A percentile compares a stretch with the other conserved stretches of the same genome.
phyloP scores from a whole-genome alignment of 2,888 invertebrate species.

The Volucella inanis region DNA sequence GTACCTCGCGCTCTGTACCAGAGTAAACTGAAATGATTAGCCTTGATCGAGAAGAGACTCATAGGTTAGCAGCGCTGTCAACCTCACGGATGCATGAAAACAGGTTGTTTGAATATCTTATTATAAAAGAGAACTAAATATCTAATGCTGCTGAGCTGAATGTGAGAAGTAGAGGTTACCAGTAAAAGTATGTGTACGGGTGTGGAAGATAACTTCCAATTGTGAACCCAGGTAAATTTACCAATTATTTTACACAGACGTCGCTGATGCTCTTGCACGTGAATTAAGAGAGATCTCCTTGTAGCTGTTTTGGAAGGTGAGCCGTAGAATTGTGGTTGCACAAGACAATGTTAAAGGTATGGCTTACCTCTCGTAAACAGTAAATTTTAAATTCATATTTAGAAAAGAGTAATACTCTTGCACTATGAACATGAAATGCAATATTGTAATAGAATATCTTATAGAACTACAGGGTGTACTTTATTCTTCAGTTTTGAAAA shows the following conservation, averaged over 20 bases:
- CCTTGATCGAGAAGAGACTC: conserved; percentile 61
- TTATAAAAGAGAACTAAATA: conserved; percentile 13
- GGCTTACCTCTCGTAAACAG: no score
- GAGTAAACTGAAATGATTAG: conserved; percentile 65
- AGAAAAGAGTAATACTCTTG: no score
- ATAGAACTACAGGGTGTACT: no score
- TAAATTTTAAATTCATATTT: no score
- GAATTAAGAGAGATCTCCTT: not conserved
- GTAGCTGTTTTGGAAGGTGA: not conserved
- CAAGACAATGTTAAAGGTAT: no score
- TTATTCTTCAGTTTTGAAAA: no score
- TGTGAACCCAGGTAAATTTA: conserved; percentile 6
- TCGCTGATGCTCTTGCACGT: not conserved
- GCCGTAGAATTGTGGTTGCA: no score
- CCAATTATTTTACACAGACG: not conserved
- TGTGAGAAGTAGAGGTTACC: conserved; percentile 3
- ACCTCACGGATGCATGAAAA: conserved; percentile 51
- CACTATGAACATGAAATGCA: no score
- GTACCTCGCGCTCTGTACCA: conserved; percentile 67
- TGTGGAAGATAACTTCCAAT: not conserved
- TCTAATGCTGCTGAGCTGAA: not conserved
- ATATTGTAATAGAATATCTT: no score
- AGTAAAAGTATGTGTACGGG: conserved; percentile 19
- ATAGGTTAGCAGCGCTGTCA: conserved; percentile 5
- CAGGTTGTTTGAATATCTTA: conserved; percentile 60